phyloP scores from a whole-genome alignment of 2,113 vertebrate species.

The Lamprologus tigripictilis region DNA sequence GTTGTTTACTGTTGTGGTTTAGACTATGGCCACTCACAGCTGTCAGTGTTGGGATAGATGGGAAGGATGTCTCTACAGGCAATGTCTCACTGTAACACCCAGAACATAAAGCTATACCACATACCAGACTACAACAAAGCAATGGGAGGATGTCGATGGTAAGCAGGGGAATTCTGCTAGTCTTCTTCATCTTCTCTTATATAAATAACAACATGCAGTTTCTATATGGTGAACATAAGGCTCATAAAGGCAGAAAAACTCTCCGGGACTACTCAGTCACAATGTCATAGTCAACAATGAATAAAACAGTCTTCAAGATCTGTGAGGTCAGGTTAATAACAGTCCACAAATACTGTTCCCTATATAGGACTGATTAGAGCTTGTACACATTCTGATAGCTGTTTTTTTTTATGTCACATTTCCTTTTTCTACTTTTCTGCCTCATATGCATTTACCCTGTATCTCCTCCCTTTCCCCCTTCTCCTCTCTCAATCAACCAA shows the following conservation, averaged over 20 bases:
- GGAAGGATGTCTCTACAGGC: not conserved
- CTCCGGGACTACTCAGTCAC: not conserved
- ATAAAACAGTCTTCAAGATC: not conserved
- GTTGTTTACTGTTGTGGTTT: not conserved
- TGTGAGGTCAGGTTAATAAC: not conserved
- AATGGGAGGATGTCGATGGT: not conserved
- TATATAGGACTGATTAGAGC: not conserved
- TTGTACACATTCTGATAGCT: not conserved
- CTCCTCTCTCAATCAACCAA: conserved; percentile 11
- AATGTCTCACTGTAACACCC: not conserved
- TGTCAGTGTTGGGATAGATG: not conserved
- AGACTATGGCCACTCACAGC: not conserved
- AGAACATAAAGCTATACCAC: not conserved
- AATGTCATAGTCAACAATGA: not conserved
- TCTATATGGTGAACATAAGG: not conserved
- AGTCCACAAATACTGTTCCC: not conserved
- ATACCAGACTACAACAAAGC: not conserved
- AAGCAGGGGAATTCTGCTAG: not conserved
- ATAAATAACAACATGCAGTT: not conserved
- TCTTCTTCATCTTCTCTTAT: not conserved
- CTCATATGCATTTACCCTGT: not conserved
- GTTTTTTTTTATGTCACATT: not conserved
- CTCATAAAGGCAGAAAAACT: not conserved
- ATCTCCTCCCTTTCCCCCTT: not conserved
- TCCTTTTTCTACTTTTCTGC: not conserved